Base-by-base conservation (phyloP, 2,888 invertebrate species). In the Limnephilus rhombicus region DNA sequence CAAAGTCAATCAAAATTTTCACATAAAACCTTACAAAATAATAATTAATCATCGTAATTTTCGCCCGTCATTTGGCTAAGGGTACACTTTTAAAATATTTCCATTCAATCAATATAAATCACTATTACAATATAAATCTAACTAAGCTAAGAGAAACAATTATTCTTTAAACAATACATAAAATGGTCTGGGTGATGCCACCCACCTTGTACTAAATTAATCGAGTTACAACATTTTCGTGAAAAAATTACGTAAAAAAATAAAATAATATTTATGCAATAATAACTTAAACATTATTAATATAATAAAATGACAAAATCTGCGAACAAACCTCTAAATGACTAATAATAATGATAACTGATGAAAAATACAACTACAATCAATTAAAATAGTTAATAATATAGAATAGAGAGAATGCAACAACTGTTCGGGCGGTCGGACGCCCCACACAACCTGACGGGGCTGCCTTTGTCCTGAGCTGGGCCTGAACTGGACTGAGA, bases 21-120 rank as follows among this genome's bases (percentile, higher is more conserved):
- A 95, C 95, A 95, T 95, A 95, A 95, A 95, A 95, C 18, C 95
- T 95, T 95, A 95, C 95, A 95, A 95, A 95, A 95, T 95, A 95
- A 95, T 95, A 95, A 94, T 93, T 94, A 93, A 93, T 92, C 92
- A 92, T 92, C 49, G 93, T 92, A 85, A 85, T 89, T 94, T 93
- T 94, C 94, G 93, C 88, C 93, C 53, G 90, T 91, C 91, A 90
- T 85, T 91, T 90, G 89, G 86, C 93, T 88, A 92, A 92, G 92
- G 93, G 92, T 93, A 93, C 91, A 91, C 80, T 93, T 91, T 89
- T 89, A 85, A 89, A 89, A 91, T 91, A 89, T 91, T 89, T 90
- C 87, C 80, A 91, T 89, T 92, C 91, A 92, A 87, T 90, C 90
- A 92, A 92, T 90, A 90, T 92, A 90, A 92, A 90, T 89, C 92